Conservation (phyloP, 2,113 vertebrate genomes). For the Vireo altiloquus region DNA sequence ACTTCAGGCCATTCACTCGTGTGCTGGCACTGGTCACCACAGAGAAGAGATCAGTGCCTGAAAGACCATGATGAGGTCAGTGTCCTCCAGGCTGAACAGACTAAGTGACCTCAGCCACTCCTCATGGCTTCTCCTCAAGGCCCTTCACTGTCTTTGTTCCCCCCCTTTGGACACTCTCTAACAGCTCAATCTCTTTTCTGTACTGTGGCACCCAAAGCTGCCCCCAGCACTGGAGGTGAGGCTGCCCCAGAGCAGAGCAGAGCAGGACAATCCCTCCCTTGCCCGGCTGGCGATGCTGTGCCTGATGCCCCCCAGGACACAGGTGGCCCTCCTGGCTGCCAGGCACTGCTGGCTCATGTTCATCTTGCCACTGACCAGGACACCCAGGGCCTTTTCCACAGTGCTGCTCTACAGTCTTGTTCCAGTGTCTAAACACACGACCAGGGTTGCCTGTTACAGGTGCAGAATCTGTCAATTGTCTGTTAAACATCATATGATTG, state of each 20-base stretch:
- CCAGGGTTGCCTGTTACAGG: not conserved
- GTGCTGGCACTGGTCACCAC: not conserved
- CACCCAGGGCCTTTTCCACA: not conserved
- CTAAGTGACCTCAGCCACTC: not conserved
- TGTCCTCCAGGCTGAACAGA: not conserved
- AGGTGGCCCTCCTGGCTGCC: not conserved
- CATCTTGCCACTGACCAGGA: accelerated
- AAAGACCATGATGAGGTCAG: not conserved
- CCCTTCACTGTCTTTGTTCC: not conserved
- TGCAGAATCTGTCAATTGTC: not conserved
- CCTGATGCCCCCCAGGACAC: accelerated
- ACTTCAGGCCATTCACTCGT: accelerated
- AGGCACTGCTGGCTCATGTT: not conserved
- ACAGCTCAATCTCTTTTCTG: accelerated
- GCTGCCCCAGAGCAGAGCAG: accelerated
- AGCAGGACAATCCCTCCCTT: not conserved
- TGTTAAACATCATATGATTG: not conserved
- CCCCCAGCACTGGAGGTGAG: not conserved
- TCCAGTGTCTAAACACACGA: not conserved
- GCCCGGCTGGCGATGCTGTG: accelerated
- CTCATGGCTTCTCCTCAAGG: not conserved
- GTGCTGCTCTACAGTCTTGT: not conserved
- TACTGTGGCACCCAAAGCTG: accelerated
- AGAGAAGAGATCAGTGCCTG: not conserved
- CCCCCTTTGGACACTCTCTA: accelerated